Evolutionary conservation across 2,113 vertebrate species (phyloP).

Genomic region (Cynocephalus volans): DNA sequence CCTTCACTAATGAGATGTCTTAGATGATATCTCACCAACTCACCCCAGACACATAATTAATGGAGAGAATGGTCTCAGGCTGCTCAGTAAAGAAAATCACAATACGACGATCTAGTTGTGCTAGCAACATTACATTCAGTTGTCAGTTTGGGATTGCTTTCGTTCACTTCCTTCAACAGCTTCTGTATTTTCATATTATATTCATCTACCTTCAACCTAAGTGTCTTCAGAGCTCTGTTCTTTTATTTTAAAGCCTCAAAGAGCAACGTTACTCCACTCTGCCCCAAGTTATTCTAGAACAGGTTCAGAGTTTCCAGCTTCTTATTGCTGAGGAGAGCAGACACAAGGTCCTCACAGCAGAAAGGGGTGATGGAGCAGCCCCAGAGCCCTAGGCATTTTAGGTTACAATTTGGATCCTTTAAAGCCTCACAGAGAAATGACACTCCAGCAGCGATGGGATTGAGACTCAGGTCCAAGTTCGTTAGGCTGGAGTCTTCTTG

Average conservation of each 20-base stretch:
- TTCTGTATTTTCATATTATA: neutral
- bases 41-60: too few species aligned
- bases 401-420: constrained; percentile 6
- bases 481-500: neutral
- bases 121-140: neutral
- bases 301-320: too few species aligned
- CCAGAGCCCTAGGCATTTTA: neutral
- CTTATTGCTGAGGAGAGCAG: too few species aligned
- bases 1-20: neutral
- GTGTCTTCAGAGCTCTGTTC: too few species aligned
- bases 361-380: too few species aligned
- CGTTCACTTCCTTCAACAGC: neutral
- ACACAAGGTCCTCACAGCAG: too few species aligned
- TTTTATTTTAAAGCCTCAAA: too few species aligned
- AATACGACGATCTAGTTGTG: rapidly evolving
- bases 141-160: neutral
- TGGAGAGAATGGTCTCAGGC: neutral
- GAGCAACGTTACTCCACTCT: too few species aligned
- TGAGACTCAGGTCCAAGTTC: constrained; percentile 23
- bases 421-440: constrained; percentile 28
- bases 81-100: neutral
- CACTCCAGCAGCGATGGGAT: neutral
- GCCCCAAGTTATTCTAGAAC: too few species aligned
- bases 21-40: too few species aligned
- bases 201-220: neutral